Evolutionary conservation across 2,113 vertebrate genomes (phyloP).

Genomic region (Felis catus): F.catus_Fca126_mat1.0 CM031420.1:67585501-67586000

Average conservation of each 20-base stretch:
- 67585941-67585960: neutral
- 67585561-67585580: neutral
- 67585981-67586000: neutral
- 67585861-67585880: neutral
- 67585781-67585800: neutral
- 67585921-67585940: neutral
- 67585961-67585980: neutral
- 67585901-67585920: neutral
- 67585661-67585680: neutral
- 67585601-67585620: neutral
- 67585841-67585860: neutral
- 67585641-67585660: neutral
- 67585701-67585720: neutral
- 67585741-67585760: neutral
- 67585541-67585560: neutral
- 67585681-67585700: neutral
- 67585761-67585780: neutral
- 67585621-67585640: neutral
- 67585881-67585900: neutral
- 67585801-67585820: neutral
- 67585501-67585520: neutral
- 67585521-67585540: neutral
- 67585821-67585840: neutral
- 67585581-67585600: neutral
- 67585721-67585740: neutral